A percentile compares a stretch with the other conserved stretches of the same genome.
Evolutionary conservation across 2,888 invertebrate genomes (phyloP).

Genomic region (Uloborus plumipes): DNA sequence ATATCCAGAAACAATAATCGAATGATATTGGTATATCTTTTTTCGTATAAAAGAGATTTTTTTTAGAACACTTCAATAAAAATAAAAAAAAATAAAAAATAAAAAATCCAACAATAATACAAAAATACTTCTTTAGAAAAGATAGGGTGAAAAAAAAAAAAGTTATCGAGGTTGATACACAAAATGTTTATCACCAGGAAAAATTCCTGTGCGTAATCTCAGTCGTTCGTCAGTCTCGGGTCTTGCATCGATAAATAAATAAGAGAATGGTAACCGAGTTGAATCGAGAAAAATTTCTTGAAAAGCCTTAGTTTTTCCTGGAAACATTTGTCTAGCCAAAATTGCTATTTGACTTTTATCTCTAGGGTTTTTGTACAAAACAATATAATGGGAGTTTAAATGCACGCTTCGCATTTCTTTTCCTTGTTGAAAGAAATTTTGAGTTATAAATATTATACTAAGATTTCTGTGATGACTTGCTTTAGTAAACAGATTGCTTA

Average conservation of each 20-base stretch:
- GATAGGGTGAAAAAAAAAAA: background rate
- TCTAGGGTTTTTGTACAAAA: slow-evolving; percentile 14
- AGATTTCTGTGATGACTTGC: slow-evolving; percentile 32
- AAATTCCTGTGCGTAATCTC: slow-evolving; percentile 6
- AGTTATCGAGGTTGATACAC: slow-evolving; percentile 12
- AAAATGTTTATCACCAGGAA: slow-evolving; percentile 10
- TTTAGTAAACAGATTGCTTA: slow-evolving; percentile 25
- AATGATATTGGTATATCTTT: too few relatives aligned
- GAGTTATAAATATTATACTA: slow-evolving; percentile 26
- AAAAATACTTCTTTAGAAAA: too few relatives aligned
- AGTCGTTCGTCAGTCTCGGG: slow-evolving; percentile 2
- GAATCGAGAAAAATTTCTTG: slow-evolving; percentile 13
- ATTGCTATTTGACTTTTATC: slow-evolving; percentile 6
- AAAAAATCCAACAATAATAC: too few relatives aligned
- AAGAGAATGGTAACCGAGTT: background rate
- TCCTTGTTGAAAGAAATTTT: slow-evolving; percentile 23
- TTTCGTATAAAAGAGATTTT: too few relatives aligned
- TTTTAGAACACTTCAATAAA: too few relatives aligned
- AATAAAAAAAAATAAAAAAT: too few relatives aligned
- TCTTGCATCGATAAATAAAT: slow-evolving; percentile 4
- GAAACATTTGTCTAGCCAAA: slow-evolving; percentile 16
- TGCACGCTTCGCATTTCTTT: slow-evolving; percentile 24
- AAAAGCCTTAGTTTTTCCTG: slow-evolving; percentile 19
- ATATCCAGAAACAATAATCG: too few relatives aligned
- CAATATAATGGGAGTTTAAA: slow-evolving; percentile 22